Percentiles rank a stretch among this genome's conserved stretches.
Evolutionary conservation across 2,797 vertebrate genomes (phyloP).

Genomic region (Molossus molossus): DNA sequence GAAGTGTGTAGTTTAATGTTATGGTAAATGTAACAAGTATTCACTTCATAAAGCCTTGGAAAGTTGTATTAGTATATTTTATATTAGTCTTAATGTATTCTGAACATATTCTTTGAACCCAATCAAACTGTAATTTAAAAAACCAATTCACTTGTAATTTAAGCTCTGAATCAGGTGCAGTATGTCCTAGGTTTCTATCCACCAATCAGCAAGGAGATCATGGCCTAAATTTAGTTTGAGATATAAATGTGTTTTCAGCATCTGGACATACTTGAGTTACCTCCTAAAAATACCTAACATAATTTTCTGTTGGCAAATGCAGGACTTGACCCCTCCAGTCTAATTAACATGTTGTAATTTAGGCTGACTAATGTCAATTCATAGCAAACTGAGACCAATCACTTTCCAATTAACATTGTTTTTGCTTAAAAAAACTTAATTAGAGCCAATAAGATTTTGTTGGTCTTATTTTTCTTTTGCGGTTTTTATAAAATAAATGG

Average conservation of each 20-base stretch:
- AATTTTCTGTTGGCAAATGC: background rate
- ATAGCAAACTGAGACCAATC: background rate
- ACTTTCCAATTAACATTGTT: conserved; percentile 9
- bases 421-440: background rate
- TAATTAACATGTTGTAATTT: conserved; percentile 9
- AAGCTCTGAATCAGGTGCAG: background rate
- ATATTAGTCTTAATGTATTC: conserved; percentile 1
- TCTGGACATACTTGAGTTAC: background rate
- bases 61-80: background rate
- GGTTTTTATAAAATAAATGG: background rate
- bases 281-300: background rate
- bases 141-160: background rate
- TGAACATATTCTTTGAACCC: background rate
- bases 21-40: background rate
- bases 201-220: background rate
- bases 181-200: background rate
- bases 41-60: background rate
- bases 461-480: background rate
- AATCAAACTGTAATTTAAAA: conserved; percentile 47
- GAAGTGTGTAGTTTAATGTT: background rate
- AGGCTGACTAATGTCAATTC: background rate
- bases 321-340: background rate
- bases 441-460: background rate
- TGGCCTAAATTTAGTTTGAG: background rate
- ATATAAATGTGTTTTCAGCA: background rate